Conservation (phyloP, 2,113 vertebrate species). For the Hippocampus guttulatus region DNA sequence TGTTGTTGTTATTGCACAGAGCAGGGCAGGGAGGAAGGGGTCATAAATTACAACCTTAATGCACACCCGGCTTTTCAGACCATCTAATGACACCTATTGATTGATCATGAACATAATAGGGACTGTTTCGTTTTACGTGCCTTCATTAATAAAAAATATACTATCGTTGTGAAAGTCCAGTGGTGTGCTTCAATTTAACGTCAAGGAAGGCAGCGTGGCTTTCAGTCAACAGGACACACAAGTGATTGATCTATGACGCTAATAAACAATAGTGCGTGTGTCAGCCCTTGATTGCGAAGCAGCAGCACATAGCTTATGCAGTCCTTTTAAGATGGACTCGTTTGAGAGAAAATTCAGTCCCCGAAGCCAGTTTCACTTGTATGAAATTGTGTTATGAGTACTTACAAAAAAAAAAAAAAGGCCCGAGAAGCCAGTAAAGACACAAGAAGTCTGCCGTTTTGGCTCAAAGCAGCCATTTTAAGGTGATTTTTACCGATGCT, state of each 20-base stretch:
- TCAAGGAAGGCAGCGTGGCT: constrained; percentile 52
- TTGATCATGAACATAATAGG: not conserved
- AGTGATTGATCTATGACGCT: constrained; percentile 26
- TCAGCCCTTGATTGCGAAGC: constrained; percentile 40
- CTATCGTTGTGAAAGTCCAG: constrained; percentile 19
- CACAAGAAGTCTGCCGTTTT: too few species aligned
- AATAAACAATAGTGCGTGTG: constrained; percentile 5
- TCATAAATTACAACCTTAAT: constrained; percentile 18
- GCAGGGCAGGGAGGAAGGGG: constrained; percentile 5
- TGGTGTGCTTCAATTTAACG: not conserved
- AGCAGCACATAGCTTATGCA: constrained; percentile 26
- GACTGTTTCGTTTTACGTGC: not conserved
- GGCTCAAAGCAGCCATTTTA: too few species aligned
- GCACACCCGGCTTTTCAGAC: constrained; percentile 10
- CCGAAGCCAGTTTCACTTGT: too few species aligned
- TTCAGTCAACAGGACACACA: constrained; percentile 32
- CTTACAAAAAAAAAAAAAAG: not conserved
- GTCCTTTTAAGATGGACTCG: constrained; percentile 3
- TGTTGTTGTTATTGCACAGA: constrained; percentile 67
- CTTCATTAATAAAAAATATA: constrained; percentile 30
- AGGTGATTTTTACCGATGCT: too few species aligned
- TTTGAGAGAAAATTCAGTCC: too few species aligned
- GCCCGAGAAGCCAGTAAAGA: not conserved
- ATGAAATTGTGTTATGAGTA: not conserved
- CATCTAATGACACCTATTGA: constrained; percentile 11